Evolutionary conservation across 2,888 invertebrate genomes (phyloP).

Genomic region (Andrena bucephala): DNA sequence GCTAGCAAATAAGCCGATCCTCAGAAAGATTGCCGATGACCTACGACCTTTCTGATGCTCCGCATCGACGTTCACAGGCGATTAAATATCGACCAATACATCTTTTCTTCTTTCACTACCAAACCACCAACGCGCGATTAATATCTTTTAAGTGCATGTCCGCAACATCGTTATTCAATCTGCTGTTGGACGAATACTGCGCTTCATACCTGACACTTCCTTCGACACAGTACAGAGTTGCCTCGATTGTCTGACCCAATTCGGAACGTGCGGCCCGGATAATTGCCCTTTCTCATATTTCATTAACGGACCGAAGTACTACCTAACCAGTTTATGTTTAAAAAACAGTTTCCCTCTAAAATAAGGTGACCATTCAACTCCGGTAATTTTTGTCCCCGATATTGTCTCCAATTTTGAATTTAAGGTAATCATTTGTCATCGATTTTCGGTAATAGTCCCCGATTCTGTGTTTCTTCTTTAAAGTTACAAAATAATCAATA

Average conservation of each 20-base stretch:
- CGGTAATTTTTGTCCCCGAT: too few relatives aligned
- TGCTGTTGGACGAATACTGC: not conserved
- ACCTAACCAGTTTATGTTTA: too few relatives aligned
- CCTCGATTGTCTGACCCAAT: not conserved
- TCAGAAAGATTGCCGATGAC: slow-evolving; percentile 63
- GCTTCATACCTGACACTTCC: not conserved
- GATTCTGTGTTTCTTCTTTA: too few relatives aligned
- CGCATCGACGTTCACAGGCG: slow-evolving; percentile 46
- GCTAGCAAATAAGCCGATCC: slow-evolving; percentile 69
- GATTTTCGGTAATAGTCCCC: too few relatives aligned
- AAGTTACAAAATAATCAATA: too few relatives aligned
- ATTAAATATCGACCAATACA: slow-evolving; percentile 45
- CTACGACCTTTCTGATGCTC: slow-evolving; percentile 50
- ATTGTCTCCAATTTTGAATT: too few relatives aligned
- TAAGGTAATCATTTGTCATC: too few relatives aligned
- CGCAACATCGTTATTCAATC: not conserved
- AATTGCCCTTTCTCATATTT: too few relatives aligned
- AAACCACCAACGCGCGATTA: slow-evolving; percentile 29
- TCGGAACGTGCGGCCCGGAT: not conserved
- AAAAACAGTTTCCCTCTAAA: too few relatives aligned
- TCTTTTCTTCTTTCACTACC: slow-evolving; percentile 16
- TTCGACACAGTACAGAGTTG: not conserved
- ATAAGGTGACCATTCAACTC: too few relatives aligned
- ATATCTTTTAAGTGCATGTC: slow-evolving; percentile 20
- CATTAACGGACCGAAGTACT: too few relatives aligned